A percentile compares a stretch with the other conserved stretches of the same genome.
phyloP scores from a whole-genome alignment of 2,797 vertebrate genomes.

The Amazonetta brasiliensis region DNA sequence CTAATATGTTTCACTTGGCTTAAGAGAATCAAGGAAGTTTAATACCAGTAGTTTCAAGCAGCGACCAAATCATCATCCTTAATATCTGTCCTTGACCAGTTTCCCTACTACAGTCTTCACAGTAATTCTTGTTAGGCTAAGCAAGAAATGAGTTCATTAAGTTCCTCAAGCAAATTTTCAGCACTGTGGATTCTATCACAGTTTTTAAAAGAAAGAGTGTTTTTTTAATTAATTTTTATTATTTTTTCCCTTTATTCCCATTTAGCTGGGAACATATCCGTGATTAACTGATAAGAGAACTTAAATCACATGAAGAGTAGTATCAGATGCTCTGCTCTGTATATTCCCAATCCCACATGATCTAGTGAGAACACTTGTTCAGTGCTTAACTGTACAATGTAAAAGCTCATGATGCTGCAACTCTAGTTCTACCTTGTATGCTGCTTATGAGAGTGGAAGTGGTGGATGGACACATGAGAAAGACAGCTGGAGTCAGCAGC shows the following conservation, averaged over 20 bases:
- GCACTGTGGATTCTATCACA: conserved; percentile 34
- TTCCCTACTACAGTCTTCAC: background rate
- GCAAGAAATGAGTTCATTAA: background rate
- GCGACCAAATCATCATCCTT: background rate
- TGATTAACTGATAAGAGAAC: background rate
- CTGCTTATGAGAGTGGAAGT: background rate
- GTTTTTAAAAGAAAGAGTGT: conserved; percentile 16
- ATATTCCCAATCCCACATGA: background rate
- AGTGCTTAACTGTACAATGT: background rate
- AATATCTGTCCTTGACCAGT: background rate
- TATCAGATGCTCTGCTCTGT: background rate
- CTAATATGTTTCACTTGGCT: background rate
- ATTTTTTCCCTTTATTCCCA: background rate
- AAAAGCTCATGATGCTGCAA: background rate
- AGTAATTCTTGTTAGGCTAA: background rate
- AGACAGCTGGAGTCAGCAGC: background rate
- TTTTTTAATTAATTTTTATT: background rate
- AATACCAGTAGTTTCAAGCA: conserved; percentile 37
- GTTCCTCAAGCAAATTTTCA: conserved; percentile 53
- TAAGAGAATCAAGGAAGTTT: conserved; percentile 76
- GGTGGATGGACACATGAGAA: accelerated
- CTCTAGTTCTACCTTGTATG: background rate
- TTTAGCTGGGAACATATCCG: background rate
- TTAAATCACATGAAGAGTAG: background rate
- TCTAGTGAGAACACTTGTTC: background rate